Evolutionary conservation across 2,888 invertebrate genomes (phyloP), one percentile per base, ranked within the genome.

Genomic region (Nasonovia ribisnigri): DNA sequence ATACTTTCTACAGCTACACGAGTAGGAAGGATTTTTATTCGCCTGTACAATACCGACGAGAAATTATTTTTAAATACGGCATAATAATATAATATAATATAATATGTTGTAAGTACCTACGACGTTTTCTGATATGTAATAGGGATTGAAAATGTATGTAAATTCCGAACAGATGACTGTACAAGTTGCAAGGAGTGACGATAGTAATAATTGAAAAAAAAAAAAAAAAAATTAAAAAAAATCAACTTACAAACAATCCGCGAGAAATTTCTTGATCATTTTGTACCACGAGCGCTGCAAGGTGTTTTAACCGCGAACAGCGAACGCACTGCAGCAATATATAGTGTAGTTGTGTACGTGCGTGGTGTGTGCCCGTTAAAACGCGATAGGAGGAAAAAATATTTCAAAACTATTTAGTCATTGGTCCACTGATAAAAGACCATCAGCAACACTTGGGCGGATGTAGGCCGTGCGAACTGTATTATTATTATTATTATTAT

Each of bases 361-460:
- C 36, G 46, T 51, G 77, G 86, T 86, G 92, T 60, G 92, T 92
- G 87, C 46, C 92, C 60, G 92, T 92, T 92, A 92, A 87, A 60
- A 92, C 36, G 88, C 77, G 88, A 77, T 88, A 88, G 92, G 87
- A 92, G 88, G 87, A 88, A 92, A 87, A 84, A 91, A 88, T 42
- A 51, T 51, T 92, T 87, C 48, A 87, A 87, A 92, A 92, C 91
- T 57, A 88, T 87, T 88, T 88, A 88, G 88, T 29, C 92, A 84
- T 77, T 92, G 88, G 92, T 92, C 77, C 88, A 93, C 88, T 89
- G 92, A 92, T 89, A 92, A 92, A 89, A 92, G 92, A 92, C 88
- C 88, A 88, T 92, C 89, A 89, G 54, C 89, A 36, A 43, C 77
- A 88, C 51, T 91, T 54, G 24, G 42, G 77, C 88, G 77, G 88